phyloP scores from a whole-genome alignment of 2,113 vertebrate genomes.

The Hirundichthys speculiger region DNA sequence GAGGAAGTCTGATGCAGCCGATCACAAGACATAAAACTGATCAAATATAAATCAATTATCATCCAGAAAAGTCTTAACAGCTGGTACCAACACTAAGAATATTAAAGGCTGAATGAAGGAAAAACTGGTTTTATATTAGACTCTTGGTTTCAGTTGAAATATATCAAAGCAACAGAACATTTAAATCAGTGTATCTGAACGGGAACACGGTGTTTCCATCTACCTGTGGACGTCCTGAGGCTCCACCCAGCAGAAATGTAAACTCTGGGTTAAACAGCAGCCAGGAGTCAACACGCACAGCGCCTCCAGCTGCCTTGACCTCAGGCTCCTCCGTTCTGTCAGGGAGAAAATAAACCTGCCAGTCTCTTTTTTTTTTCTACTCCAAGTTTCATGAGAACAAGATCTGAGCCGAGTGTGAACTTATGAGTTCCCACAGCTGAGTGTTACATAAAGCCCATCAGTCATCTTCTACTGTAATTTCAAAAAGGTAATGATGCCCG shows the following conservation, averaged over 20 bases:
- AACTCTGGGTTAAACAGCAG: constrained; percentile 74
- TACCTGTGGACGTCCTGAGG: too few relatives aligned
- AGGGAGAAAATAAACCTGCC: constrained; percentile 45
- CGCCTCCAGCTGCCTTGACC: constrained; percentile 61
- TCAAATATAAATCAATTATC: too few relatives aligned
- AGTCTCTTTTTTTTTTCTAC: background rate
- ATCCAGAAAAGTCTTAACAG: too few relatives aligned
- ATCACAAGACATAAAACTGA: too few relatives aligned
- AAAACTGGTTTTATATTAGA: too few relatives aligned
- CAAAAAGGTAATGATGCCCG: constrained; percentile 2
- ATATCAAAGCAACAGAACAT: too few relatives aligned
- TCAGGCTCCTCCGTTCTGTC: constrained; percentile 39
- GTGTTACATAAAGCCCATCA: constrained; percentile 29
- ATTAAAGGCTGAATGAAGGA: too few relatives aligned
- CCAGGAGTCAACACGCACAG: constrained; percentile 65
- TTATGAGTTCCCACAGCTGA: constrained; percentile 48
- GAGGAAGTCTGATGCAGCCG: too few relatives aligned
- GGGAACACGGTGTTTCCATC: too few relatives aligned
- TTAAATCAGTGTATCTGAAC: too few relatives aligned
- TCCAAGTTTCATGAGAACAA: constrained; percentile 12
- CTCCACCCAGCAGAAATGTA: constrained; percentile 39
- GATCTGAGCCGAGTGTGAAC: constrained; percentile 16
- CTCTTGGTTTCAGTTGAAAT: too few relatives aligned
- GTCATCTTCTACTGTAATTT: constrained; percentile 17
- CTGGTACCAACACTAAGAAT: too few relatives aligned